A percentile compares a stretch with the other conserved stretches of the same genome.
Evolutionary conservation across 2,797 vertebrate genomes (phyloP).

Genomic region (Acipenser oxyrinchus): DNA sequence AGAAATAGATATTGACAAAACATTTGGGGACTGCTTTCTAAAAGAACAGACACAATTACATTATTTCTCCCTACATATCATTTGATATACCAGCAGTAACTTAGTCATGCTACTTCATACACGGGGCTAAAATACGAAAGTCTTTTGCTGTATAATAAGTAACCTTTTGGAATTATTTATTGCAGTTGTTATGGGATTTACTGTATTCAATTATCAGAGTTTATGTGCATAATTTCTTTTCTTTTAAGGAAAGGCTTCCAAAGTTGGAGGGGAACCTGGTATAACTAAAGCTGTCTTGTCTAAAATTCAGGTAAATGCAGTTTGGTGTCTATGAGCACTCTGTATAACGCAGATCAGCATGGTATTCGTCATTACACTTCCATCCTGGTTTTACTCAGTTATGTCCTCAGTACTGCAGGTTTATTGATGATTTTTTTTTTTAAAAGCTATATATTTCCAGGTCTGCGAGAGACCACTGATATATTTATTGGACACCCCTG

Average conservation of each 20-base stretch:
- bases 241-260: constrained; percentile 74
- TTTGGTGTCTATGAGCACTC: neutral
- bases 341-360: neutral
- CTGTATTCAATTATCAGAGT: neutral
- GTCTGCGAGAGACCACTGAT: constrained; percentile 79
- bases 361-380: neutral
- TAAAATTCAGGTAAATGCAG: constrained; percentile 76
- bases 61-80: too few relatives aligned
- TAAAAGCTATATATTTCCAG: constrained; percentile 45
- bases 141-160: too few relatives aligned
- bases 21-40: too few relatives aligned
- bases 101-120: too few relatives aligned
- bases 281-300: constrained; percentile 82
- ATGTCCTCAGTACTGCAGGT: neutral
- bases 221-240: neutral
- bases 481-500: constrained; percentile 85
- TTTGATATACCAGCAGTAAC: too few relatives aligned
- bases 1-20: too few relatives aligned
- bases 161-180: too few relatives aligned
- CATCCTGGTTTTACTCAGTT: neutral
- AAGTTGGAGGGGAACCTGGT: constrained; percentile 81
- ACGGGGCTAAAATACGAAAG: too few relatives aligned
- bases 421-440: neutral
- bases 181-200: too few relatives aligned
- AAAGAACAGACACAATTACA: too few relatives aligned